A percentile compares a stretch with the other conserved stretches of the same genome.
Conservation (phyloP, 2,113 vertebrate genomes). For the Ginglymostoma cirratum region DNA sequence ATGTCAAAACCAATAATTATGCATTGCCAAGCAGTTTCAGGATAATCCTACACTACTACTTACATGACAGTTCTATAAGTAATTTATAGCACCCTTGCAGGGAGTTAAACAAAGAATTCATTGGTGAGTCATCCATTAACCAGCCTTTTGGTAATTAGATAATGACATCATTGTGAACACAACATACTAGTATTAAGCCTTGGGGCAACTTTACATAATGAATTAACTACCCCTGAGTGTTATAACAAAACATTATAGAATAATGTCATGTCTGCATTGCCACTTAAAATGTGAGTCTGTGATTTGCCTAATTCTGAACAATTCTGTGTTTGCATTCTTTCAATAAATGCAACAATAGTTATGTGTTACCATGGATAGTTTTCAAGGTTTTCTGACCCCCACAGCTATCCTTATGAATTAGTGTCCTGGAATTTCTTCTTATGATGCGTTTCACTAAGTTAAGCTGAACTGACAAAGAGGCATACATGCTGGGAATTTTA, state of each 20-base stretch:
- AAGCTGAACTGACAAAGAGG: constrained; percentile 63
- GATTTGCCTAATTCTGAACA: constrained; percentile 11
- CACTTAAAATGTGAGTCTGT: constrained; percentile 8
- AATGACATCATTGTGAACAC: constrained; percentile 31
- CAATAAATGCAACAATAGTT: constrained; percentile 29
- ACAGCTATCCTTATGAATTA: constrained; percentile 62
- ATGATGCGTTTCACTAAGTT: constrained; percentile 65
- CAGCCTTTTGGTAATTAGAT: constrained; percentile 24
- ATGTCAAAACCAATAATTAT: neutral
- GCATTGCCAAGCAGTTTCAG: neutral
- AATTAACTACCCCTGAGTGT: constrained; percentile 8
- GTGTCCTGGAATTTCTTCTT: constrained; percentile 72
- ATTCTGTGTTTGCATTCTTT: neutral
- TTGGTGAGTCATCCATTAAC: constrained; percentile 13
- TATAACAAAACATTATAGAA: constrained; percentile 24
- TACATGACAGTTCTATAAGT: neutral
- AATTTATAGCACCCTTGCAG: constrained; percentile 18
- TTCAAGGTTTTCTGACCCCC: constrained; percentile 58
- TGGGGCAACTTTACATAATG: constrained; percentile 25
- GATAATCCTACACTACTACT: neutral
- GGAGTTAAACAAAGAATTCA: constrained; percentile 19
- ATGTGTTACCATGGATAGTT: constrained; percentile 59
- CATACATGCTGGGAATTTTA: constrained; percentile 71
- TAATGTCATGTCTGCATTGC: constrained; percentile 26
- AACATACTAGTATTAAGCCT: constrained; percentile 17